Conservation (phyloP, 2,113 vertebrate genomes). For the Sterna hirundo region DNA sequence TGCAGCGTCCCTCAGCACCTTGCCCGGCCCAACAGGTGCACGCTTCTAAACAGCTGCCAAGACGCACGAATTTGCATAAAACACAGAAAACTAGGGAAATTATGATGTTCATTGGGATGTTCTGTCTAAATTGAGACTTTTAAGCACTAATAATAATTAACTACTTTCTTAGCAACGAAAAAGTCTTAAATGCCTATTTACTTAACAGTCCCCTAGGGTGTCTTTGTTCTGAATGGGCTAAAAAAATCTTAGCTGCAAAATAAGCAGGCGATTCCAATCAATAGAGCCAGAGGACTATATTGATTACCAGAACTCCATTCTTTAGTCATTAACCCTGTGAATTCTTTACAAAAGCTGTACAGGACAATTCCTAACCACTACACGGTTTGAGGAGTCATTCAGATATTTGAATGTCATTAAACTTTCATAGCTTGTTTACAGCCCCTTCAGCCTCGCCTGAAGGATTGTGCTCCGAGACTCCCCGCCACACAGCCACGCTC, state of each 20-base stretch:
- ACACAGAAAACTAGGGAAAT: slow-evolving; percentile 29
- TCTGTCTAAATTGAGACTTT: slow-evolving; percentile 80
- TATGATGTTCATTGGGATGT: slow-evolving; percentile 65
- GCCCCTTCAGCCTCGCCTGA: slow-evolving; percentile 29
- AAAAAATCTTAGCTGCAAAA: slow-evolving; percentile 84
- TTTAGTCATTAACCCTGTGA: slow-evolving; percentile 84
- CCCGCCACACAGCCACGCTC: background rate
- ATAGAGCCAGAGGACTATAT: slow-evolving; percentile 88
- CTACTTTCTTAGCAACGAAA: slow-evolving; percentile 84
- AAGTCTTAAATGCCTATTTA: slow-evolving; percentile 86
- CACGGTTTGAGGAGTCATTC: slow-evolving; percentile 48
- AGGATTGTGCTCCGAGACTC: background rate
- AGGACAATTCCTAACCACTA: slow-evolving; percentile 51
- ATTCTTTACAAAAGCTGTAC: slow-evolving; percentile 72
- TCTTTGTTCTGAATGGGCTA: slow-evolving; percentile 87
- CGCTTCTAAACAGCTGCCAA: background rate
- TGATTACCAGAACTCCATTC: slow-evolving; percentile 86
- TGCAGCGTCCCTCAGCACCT: background rate
- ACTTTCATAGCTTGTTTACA: slow-evolving; percentile 66
- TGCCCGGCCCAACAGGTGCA: background rate
- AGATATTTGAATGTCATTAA: slow-evolving; percentile 68
- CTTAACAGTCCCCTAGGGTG: slow-evolving; percentile 85
- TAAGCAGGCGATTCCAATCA: slow-evolving; percentile 87
- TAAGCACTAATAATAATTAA: slow-evolving; percentile 85
- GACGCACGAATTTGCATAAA: slow-evolving; percentile 14